Evolutionary conservation across 2,888 invertebrate species (phyloP).

Genomic region (Pediacus dermestoides): DNA sequence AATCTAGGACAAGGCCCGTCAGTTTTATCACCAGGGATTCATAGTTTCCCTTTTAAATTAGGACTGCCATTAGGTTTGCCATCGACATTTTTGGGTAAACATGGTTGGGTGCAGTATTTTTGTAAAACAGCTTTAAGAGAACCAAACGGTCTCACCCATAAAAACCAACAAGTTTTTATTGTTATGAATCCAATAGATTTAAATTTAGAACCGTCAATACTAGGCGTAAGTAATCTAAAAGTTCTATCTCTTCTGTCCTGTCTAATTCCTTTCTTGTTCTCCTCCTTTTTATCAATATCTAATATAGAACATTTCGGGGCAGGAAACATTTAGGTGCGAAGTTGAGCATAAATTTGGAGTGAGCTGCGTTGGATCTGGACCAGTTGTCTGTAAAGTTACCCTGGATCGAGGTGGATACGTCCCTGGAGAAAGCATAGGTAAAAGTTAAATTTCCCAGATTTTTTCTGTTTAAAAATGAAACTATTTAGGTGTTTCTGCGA

Average conservation of each 20-base stretch:
- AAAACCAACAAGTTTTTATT: slow-evolving; percentile 95
- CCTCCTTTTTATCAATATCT: slow-evolving; percentile 25
- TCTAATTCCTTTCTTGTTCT: slow-evolving; percentile 22
- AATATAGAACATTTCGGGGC: slow-evolving; percentile 47
- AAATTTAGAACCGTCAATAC: slow-evolving; percentile 82
- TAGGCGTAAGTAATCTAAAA: slow-evolving; percentile 72
- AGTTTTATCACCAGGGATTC: slow-evolving; percentile 85
- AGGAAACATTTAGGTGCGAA: slow-evolving; percentile 88
- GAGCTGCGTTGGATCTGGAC: slow-evolving; percentile 83
- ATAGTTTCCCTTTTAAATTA: slow-evolving; percentile 91
- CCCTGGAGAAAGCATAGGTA: slow-evolving; percentile 87
- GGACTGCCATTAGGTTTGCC: slow-evolving; percentile 86
- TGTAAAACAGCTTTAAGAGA: slow-evolving; percentile 87
- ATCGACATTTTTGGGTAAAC: slow-evolving; percentile 88
- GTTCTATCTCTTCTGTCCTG: slow-evolving; percentile 16
- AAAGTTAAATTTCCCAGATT: slow-evolving; percentile 7
- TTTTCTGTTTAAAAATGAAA: slow-evolving; percentile 1
- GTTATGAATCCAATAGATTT: slow-evolving; percentile 95
- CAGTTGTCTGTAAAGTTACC: slow-evolving; percentile 79
- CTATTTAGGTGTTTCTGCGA: slow-evolving; percentile 64
- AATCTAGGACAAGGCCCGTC: slow-evolving; percentile 73
- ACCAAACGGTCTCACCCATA: slow-evolving; percentile 85
- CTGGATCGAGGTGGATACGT: slow-evolving; percentile 92
- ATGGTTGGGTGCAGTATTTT: slow-evolving; percentile 94
- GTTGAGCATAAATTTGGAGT: slow-evolving; percentile 88